A percentile compares a stretch with the other conserved stretches of the same genome.
Conservation (phyloP, 1,140 invertebrate species). For the Pseudomyrmex flavicornis region DNA sequence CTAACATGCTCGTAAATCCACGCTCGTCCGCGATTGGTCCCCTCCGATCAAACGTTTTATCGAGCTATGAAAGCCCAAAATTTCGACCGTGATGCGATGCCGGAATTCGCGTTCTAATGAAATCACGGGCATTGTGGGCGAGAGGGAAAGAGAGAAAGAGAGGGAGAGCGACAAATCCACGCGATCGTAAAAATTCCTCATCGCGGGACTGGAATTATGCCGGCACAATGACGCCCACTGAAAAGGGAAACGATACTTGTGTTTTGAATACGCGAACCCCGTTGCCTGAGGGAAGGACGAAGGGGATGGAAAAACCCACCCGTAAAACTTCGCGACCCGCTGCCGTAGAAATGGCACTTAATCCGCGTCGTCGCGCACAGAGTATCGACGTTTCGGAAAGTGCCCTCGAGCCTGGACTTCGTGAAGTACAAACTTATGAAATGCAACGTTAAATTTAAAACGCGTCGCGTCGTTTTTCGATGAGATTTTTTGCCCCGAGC, state of each 20-base stretch:
- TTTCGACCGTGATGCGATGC: conserved; percentile 19
- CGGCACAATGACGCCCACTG: conserved; percentile 22
- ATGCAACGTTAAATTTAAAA: conserved; percentile 38
- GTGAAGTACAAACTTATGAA: conserved; percentile 21
- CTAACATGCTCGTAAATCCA: conserved; percentile 55
- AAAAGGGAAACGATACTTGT: conserved; percentile 31
- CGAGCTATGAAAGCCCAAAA: conserved; percentile 45
- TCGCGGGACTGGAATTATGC: conserved; percentile 24
- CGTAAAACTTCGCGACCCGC: conserved; percentile 36
- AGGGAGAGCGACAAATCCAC: no score
- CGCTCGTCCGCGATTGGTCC: conserved; percentile 14
- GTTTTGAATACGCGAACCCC: conserved; percentile 40
- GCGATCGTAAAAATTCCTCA: conserved; percentile 47
- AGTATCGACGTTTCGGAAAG: conserved; percentile 58
- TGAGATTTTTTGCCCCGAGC: background rate
- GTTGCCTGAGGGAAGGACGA: background rate
- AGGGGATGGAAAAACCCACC: no score
- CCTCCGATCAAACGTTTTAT: conserved; percentile 37
- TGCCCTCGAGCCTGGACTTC: conserved; percentile 16
- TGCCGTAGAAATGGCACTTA: conserved; percentile 47
- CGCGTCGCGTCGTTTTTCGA: background rate
- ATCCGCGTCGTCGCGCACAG: conserved; percentile 34
- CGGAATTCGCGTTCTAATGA: conserved; percentile 48
- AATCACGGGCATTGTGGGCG: background rate
- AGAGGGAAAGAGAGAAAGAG: background rate